Percentiles rank a stretch among this genome's conserved stretches.
Conservation (phyloP, 2,888 invertebrate genomes). For the Aquatica leii region DNA sequence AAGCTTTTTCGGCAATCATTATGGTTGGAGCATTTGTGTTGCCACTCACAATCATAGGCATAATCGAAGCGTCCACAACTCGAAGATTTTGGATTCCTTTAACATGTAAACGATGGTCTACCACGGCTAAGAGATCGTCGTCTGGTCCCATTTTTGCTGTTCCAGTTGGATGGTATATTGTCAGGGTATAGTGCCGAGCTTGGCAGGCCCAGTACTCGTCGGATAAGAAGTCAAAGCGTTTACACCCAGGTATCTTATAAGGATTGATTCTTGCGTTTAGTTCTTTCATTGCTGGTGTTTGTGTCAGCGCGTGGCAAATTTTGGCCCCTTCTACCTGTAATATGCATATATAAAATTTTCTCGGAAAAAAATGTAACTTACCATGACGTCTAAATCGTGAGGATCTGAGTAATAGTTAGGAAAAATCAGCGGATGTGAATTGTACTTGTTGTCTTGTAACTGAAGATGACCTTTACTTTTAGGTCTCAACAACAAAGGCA, state of each 20-base stretch:
- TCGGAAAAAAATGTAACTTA: constrained; percentile 58
- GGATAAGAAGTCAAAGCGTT: constrained; percentile 68
- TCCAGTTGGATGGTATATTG: constrained; percentile 84
- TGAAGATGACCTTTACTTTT: constrained; percentile 74
- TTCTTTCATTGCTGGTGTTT: constrained; percentile 68
- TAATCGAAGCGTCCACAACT: constrained; percentile 83
- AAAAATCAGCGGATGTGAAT: constrained; percentile 81
- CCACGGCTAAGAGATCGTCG: constrained; percentile 69
- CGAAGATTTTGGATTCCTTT: constrained; percentile 67
- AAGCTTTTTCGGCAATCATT: constrained; percentile 85
- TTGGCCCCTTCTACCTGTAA: constrained; percentile 77
- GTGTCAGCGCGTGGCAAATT: constrained; percentile 67
- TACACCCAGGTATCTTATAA: constrained; percentile 73
- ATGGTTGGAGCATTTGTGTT: constrained; percentile 85
- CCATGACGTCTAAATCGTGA: constrained; percentile 74
- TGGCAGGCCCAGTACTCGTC: constrained; percentile 82
- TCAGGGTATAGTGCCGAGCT: constrained; percentile 76
- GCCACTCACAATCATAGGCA: constrained; percentile 81
- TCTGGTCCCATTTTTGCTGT: constrained; percentile 83
- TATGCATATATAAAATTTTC: not conserved
- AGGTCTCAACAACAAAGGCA: constrained; percentile 77
- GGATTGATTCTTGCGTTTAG: constrained; percentile 72
- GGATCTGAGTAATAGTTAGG: constrained; percentile 85
- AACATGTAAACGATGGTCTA: constrained; percentile 69
- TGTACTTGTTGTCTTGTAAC: constrained; percentile 74